Percentiles rank a stretch among this genome's conserved stretches.
Conservation (phyloP, 2,797 vertebrate genomes). For the Sebastes nivosus region DNA sequence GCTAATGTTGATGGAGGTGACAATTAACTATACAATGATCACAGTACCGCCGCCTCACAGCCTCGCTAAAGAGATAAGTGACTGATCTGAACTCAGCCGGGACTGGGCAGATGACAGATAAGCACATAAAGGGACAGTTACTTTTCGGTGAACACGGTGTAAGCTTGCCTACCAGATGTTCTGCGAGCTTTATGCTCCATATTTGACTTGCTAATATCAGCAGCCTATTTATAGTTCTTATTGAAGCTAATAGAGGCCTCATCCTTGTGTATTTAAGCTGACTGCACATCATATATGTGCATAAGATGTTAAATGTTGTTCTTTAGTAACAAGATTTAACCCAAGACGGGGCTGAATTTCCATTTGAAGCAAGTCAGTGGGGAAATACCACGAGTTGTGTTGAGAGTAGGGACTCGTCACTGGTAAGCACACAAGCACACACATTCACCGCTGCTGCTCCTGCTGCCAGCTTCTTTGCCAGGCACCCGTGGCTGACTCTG, state of each 20-base stretch:
- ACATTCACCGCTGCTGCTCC: neutral
- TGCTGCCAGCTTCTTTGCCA: constrained; percentile 11
- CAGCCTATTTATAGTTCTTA: constrained; percentile 38
- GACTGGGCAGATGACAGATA: constrained; percentile 52
- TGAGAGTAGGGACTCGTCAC: neutral
- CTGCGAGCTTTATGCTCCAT: constrained; percentile 17
- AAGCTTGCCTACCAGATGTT: constrained; percentile 60
- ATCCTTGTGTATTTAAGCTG: constrained; percentile 9
- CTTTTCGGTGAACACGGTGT: constrained; percentile 29
- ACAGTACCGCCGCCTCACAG: constrained; percentile 57
- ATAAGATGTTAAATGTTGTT: constrained; percentile 3
- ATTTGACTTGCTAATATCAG: constrained; percentile 65
- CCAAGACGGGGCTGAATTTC: neutral
- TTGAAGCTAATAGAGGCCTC: neutral
- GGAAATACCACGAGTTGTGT: neutral
- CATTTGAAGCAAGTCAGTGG: neutral
- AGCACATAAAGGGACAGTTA: constrained; percentile 53
- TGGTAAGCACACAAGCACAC: neutral
- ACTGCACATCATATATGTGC: neutral
- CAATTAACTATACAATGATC: constrained; percentile 72
- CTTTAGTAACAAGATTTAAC: constrained; percentile 19
- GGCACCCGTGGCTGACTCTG: constrained; percentile 25
- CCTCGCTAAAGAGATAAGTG: constrained; percentile 62
- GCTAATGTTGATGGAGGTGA: constrained; percentile 75
- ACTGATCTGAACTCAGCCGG: constrained; percentile 53